Conservation (phyloP, 2,888 invertebrate species). For the Tubulanus polymorphus region DNA sequence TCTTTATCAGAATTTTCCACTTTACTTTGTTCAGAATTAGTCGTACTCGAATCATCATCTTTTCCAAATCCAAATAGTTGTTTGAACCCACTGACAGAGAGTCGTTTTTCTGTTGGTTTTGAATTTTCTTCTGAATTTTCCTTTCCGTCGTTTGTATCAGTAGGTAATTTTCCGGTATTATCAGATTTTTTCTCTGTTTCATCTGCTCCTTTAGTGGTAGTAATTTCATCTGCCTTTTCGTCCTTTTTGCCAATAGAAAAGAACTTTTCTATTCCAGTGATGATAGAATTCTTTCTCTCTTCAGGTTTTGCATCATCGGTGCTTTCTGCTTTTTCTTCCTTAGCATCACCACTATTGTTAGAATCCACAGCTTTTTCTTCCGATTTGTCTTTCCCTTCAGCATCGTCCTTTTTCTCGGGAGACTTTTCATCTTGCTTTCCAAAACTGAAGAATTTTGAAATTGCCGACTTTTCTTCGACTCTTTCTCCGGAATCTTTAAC, state of each 20-base stretch:
- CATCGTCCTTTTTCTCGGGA: slow-evolving; percentile 30
- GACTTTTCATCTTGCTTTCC: slow-evolving; percentile 30
- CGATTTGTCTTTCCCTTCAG: slow-evolving; percentile 38
- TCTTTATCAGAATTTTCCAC: too few species aligned
- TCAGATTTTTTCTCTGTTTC: not conserved
- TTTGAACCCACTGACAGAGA: too few species aligned
- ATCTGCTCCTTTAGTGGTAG: not conserved
- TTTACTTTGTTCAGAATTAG: too few species aligned
- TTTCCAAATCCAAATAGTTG: too few species aligned
- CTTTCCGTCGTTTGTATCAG: not conserved
- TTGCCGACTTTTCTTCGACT: slow-evolving; percentile 32
- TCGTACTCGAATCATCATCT: too few species aligned
- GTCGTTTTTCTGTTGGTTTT: not conserved
- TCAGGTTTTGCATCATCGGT: slow-evolving; percentile 18
- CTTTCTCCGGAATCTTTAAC: slow-evolving; percentile 25
- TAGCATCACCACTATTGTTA: slow-evolving; percentile 36
- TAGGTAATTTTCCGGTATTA: not conserved
- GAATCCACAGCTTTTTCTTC: slow-evolving; percentile 44
- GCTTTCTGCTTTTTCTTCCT: too few species aligned
- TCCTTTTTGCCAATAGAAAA: not conserved
- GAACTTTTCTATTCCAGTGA: too few species aligned
- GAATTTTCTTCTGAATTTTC: not conserved
- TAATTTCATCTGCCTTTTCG: not conserved
- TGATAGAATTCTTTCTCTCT: slow-evolving; percentile 31
- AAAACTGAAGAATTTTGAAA: slow-evolving; percentile 31